Conservation (phyloP, 1,140 invertebrate genomes). For the Pachypeltis micranthus region DNA sequence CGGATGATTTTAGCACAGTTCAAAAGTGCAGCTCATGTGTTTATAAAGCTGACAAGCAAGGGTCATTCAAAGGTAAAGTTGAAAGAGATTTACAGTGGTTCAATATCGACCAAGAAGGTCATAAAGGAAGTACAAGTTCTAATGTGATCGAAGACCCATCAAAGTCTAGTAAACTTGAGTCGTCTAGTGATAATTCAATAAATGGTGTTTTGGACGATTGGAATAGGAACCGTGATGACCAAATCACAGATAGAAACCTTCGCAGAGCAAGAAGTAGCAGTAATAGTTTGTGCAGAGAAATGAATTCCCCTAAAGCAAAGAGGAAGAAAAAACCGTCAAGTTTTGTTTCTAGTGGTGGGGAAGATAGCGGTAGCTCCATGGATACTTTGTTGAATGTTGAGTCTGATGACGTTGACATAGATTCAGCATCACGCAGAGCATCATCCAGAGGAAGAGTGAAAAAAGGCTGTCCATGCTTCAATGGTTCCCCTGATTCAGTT, state of each 20-base stretch:
- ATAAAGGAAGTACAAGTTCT: background rate
- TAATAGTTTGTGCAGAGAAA: background rate
- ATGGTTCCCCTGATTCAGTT: constrained; percentile 27
- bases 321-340: background rate
- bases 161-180: background rate
- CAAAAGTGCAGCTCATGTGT: background rate
- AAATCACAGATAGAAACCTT: background rate
- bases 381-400: constrained; percentile 5
- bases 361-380: constrained; percentile 18
- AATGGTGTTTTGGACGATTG: background rate
- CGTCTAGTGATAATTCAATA: background rate
- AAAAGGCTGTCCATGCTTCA: constrained; percentile 42
- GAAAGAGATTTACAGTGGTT: background rate
- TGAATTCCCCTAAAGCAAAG: background rate
- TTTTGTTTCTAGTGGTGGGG: constrained; percentile 6
- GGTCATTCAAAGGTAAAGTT: background rate
- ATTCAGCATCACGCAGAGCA: constrained; percentile 32
- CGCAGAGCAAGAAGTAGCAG: background rate
- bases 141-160: background rate
- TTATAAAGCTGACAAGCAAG: background rate
- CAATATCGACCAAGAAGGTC: background rate
- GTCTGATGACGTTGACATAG: background rate
- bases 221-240: background rate
- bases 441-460: constrained; percentile 41
- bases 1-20: background rate